Evolutionary conservation across 23 tunicate genomes (phyloP).

Genomic region (Trididemnum clinides): DNA sequence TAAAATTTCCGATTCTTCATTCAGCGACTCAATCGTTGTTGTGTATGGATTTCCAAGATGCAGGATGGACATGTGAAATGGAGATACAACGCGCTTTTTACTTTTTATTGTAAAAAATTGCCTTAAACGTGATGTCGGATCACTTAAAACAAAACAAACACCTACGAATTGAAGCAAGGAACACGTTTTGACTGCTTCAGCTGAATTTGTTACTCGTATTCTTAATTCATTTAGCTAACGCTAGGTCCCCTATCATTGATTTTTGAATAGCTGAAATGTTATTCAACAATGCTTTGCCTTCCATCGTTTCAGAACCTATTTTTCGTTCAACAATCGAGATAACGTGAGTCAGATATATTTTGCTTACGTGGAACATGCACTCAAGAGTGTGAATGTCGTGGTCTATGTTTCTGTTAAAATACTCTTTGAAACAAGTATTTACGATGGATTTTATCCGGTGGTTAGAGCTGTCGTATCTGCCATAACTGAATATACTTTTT

Average conservation of each 20-base stretch:
- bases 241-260: not conserved
- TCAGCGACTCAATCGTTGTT: constrained; percentile 8
- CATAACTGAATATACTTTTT: not conserved
- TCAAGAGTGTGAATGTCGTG: constrained; percentile 10
- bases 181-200: constrained; percentile 18
- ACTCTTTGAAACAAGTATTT: not conserved
- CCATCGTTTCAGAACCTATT: not conserved
- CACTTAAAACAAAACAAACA: not conserved
- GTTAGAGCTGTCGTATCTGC: constrained; percentile 9
- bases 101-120: not conserved
- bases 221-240: not conserved
- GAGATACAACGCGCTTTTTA: constrained; percentile 2
- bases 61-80: too few relatives aligned
- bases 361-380: not conserved
- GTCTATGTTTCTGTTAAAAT: not conserved
- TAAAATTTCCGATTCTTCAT: not conserved
- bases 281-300: constrained; percentile 14
- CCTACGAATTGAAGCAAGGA: not conserved
- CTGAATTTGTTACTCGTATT: not conserved
- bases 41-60: too few relatives aligned
- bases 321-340: not conserved
- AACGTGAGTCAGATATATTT: constrained; percentile 5
- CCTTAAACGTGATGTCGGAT: not conserved
- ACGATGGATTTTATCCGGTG: not conserved
- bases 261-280: not conserved